Evolutionary conservation across 2,797 vertebrate species (phyloP).

Genomic region (Strix occidentalis): DNA sequence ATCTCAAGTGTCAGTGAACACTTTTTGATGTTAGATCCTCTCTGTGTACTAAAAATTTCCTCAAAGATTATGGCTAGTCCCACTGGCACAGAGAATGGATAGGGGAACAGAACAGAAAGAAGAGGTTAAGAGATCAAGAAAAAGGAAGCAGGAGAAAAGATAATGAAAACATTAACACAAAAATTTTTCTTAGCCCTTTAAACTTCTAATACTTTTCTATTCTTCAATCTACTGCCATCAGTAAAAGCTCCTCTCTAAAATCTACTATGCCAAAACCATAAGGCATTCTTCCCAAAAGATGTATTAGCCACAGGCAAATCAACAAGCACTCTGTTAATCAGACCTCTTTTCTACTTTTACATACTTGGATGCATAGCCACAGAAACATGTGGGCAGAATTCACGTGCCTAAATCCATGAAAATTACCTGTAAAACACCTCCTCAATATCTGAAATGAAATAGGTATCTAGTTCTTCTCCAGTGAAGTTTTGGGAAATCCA

Average conservation of each 20-base stretch:
- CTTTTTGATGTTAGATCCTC: background rate
- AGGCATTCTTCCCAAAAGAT: background rate
- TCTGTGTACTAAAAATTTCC: background rate
- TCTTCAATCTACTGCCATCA: background rate
- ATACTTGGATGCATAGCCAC: background rate
- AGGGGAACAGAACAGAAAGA: no score
- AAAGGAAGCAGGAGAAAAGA: background rate
- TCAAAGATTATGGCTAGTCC: slow-evolving; percentile 23
- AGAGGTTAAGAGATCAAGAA: background rate
- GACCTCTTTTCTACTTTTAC: background rate
- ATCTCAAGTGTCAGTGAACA: background rate
- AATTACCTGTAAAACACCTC: background rate
- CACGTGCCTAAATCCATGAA: background rate
- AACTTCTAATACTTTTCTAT: background rate
- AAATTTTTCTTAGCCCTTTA: background rate
- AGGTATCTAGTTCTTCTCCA: background rate
- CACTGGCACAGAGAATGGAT: background rate
- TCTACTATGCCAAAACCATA: background rate
- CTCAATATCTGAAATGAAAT: background rate
- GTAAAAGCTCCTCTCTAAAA: background rate
- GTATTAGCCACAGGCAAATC: background rate
- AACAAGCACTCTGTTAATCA: background rate
- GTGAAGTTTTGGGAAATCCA: background rate
- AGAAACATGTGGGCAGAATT: background rate
- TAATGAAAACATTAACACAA: background rate